phyloP scores from a whole-genome alignment of 2,113 vertebrate species.

The Rhagologus leucostigma region DNA sequence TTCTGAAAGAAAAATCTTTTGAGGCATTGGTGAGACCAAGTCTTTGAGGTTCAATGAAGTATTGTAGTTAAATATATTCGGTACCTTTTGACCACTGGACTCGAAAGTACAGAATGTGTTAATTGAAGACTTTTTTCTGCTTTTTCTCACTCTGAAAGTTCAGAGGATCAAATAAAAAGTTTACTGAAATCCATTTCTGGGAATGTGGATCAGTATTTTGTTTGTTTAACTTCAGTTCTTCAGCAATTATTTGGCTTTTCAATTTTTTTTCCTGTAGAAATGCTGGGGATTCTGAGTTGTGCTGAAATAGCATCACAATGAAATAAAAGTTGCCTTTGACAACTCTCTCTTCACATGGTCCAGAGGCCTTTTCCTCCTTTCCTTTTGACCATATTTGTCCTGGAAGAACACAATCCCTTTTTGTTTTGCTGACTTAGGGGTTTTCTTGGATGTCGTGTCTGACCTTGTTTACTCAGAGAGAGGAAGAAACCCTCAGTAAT shows the following conservation, averaged over 20 bases:
- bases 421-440: slow-evolving; percentile 10
- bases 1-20: neutral
- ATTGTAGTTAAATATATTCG: neutral
- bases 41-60: neutral
- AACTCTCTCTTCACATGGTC: neutral
- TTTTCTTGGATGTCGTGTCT: neutral
- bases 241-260: neutral
- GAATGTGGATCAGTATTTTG: neutral
- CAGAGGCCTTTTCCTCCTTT: neutral
- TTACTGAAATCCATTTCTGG: neutral
- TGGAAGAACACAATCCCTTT: neutral
- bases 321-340: slow-evolving; percentile 3
- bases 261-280: neutral
- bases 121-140: neutral
- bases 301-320: neutral
- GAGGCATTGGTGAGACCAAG: neutral
- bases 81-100: neutral
- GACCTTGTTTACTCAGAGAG: slow-evolving; percentile 40
- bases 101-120: neutral
- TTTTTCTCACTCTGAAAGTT: neutral
- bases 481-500: slow-evolving; percentile 22
- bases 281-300: neutral
- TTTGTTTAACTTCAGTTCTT: neutral
- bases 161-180: neutral
- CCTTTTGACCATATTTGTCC: neutral